Base-by-base conservation (phyloP, 2,797 vertebrate genomes). In the Rhodeus uyekii region DNA sequence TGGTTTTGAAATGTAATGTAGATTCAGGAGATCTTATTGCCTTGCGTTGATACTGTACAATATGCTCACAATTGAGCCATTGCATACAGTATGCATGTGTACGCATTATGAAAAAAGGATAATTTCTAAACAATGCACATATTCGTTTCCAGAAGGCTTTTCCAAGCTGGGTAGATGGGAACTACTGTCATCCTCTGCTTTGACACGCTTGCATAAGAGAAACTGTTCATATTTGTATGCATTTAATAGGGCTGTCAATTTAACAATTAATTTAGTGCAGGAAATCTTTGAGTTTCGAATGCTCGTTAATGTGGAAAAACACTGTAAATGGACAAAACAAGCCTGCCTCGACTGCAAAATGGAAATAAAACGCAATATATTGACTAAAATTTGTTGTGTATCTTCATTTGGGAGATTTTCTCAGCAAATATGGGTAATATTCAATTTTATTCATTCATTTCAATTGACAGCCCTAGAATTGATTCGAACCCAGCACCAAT, bases 141-240 rank as follows among this genome's bases (percentile, higher is more conserved):
- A 16, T 42, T 55, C 53, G 8, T 55, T 77, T 77, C 29, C 53
- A 53, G 19, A 32, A 75, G 64, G 63, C 19, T 72, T 27, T 34
- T 84, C 13, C 68, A 29, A 58, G 48, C 50, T 50, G n/a, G n/a
- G n/a, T 55, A 32, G 44, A 74, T 63, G 79, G 74, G 76, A 76
- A 72, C 38, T 58, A 10, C 48, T 39, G 24, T 65, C 38, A 69
- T 78, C 63, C 39, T 78, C 53, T 79, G 48, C 75, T 42, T 22
- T 36, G 16, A 61, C 61, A 74, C 19, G 34, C 18, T 80, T 19
- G 29, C 58, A 16, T 69, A 36, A 63, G 24, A 73, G 61, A 69
- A 50, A 32, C 2, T 5, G 16, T 71, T 72, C 32, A 18, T 34
- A 16, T 76, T 29, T 71, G 9, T 32, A 60, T 48, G 60, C 61